phyloP scores from a whole-genome alignment of 2,797 vertebrate genomes.

The Periophthalmus magnuspinnatus region DNA sequence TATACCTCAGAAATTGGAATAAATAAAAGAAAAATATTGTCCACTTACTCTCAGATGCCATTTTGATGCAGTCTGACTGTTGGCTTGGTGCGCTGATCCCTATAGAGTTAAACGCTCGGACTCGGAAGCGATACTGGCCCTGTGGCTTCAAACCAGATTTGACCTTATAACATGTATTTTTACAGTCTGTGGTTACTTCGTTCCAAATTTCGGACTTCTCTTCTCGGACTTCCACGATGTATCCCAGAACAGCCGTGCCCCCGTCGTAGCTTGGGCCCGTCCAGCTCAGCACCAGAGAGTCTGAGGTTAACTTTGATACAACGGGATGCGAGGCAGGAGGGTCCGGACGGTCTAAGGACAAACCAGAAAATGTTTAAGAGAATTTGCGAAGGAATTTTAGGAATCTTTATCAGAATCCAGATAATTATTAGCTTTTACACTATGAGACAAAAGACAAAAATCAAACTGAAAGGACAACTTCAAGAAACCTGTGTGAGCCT shows the following conservation, averaged over 20 bases:
- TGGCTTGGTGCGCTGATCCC: slow-evolving; percentile 76
- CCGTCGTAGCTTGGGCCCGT: slow-evolving; percentile 80
- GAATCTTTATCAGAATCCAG: no score
- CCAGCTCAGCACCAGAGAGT: slow-evolving; percentile 81
- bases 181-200: slow-evolving; percentile 64
- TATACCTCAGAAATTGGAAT: background rate
- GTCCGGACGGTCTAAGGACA: slow-evolving; percentile 69
- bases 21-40: background rate
- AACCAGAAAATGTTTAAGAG: background rate
- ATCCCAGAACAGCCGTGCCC: slow-evolving; percentile 76
- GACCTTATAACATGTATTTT: slow-evolving; percentile 73
- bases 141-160: slow-evolving; percentile 65
- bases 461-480: no score
- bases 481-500: background rate
- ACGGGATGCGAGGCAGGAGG: slow-evolving; percentile 76
- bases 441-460: no score
- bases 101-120: slow-evolving; percentile 74
- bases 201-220: slow-evolving; percentile 63
- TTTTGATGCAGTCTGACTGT: slow-evolving; percentile 70
- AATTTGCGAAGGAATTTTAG: background rate
- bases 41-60: slow-evolving; percentile 66
- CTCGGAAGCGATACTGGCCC: slow-evolving; percentile 74
- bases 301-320: slow-evolving; percentile 67
- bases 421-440: background rate
- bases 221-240: slow-evolving; percentile 70